Base-by-base conservation (phyloP, 2,888 invertebrate genomes). In the Formica aserva region DNA sequence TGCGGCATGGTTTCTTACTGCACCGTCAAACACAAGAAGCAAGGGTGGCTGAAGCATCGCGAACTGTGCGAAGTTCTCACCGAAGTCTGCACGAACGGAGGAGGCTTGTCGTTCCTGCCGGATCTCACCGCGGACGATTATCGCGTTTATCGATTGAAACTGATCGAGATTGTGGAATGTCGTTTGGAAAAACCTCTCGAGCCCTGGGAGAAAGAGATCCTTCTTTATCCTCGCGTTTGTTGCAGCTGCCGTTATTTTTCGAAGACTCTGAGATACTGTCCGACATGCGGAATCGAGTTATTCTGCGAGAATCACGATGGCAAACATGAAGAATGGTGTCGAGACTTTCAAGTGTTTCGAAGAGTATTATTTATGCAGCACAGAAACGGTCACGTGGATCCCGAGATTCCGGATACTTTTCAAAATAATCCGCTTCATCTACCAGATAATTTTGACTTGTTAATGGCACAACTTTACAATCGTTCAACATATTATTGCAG, bases 1-100 rank as follows among this genome's bases (percentile, higher is more conserved):
- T 97, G 97, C 87, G 95, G 95, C 83, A 95, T 97, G 94, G 94
- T 96, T 18, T 96, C 96, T 80, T 97, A 97, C 91, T 97, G 97
- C 92, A 95, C 95, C 15, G 92, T 94, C 22, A 95, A 96, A 18
- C 97, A 97, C 90, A 96, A 96, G 92, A 95, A 96, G 71, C 95
- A 96, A 55, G 96, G 97, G 91, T 95, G 95, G 94, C 88, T 94
- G 0, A 94, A 95, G 57, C 97, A 97, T 92, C 96, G 95, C 76
- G 95, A 95, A 0, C 91, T 97, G 1, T 97, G 97, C 91, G 95
- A 95, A 62, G 96, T 96, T 41, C 94, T 97, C 32, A 95, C 95
- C 48, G 96, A 96, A 60, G 95, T 97, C 69, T 95, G 95, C 60
- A 95, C 95, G 88, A 94, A 84, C 0, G 95, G 96, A 90, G 95